These are phyloP conservation scores for Lacerta viridis DNA, from an alignment of 2,797 vertebrate species.

Conservation along the genomic window DNA sequence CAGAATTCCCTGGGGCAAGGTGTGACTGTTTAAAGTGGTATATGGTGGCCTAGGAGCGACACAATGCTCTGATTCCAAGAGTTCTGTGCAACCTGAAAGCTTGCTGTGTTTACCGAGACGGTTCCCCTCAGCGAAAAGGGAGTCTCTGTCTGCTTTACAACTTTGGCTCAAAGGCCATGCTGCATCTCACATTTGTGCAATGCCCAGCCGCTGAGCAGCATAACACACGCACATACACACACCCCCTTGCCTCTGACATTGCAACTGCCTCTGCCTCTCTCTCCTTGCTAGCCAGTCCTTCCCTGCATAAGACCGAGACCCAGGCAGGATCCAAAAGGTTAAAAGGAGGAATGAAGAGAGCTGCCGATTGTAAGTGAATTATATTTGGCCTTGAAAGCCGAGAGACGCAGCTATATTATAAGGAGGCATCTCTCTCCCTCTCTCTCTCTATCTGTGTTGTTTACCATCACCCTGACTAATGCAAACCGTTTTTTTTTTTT, in stretches of 20 bases:
- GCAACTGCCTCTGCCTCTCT: background rate
- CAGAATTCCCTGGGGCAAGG: too few relatives aligned
- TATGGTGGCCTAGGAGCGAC: too few relatives aligned
- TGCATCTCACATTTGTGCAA: background rate
- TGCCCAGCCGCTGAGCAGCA: too few relatives aligned
- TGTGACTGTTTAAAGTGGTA: too few relatives aligned
- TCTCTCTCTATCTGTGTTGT: constrained; percentile 82
- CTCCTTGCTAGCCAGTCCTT: background rate
- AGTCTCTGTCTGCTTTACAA: too few relatives aligned
- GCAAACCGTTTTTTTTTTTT: constrained; percentile 85
- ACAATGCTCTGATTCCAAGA: background rate
- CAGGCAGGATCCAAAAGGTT: constrained; percentile 83
- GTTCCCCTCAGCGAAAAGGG: background rate
- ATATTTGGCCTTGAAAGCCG: constrained; percentile 83
- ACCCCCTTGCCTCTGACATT: background rate
- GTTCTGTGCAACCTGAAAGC: background rate
- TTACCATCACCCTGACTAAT: constrained; percentile 88
- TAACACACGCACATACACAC: too few relatives aligned
- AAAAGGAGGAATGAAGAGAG: constrained; percentile 83
- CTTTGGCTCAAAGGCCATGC: background rate
- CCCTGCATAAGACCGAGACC: constrained; percentile 60
- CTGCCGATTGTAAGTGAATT: constrained; percentile 84
- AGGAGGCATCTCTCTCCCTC: constrained; percentile 81
- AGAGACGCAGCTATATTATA: constrained; percentile 82
- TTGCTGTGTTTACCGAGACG: background rate